Conservation (phyloP, 1,140 invertebrate genomes). For the Lordiphosa clarofinis region DNA sequence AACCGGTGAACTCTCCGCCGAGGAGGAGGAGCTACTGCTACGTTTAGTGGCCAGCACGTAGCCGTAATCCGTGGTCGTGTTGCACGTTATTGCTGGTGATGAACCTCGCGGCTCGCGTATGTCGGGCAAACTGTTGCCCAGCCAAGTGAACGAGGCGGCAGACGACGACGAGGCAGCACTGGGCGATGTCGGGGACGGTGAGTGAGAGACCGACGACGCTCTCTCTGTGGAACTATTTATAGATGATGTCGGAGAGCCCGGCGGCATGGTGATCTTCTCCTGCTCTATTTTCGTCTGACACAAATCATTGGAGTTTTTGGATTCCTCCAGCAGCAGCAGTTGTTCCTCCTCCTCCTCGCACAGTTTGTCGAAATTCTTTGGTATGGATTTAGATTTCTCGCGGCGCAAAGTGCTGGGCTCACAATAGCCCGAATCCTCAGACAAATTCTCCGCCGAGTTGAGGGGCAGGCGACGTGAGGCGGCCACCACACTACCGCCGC, state of each 20-base stretch:
- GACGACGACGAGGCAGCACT: constrained; percentile 67
- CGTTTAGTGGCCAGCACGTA: constrained; percentile 48
- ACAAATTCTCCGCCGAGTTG: constrained; percentile 86
- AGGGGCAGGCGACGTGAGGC: constrained; percentile 36
- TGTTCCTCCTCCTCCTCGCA: constrained; percentile 73
- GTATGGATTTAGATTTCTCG: constrained; percentile 79
- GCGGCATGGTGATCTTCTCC: constrained; percentile 12
- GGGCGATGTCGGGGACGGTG: constrained; percentile 37
- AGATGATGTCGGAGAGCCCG: constrained; percentile 47
- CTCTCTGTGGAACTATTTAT: constrained; percentile 61
- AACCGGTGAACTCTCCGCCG: constrained; percentile 7
- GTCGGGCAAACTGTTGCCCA: constrained; percentile 76
- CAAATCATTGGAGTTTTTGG: constrained; percentile 63
- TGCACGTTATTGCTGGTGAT: constrained; percentile 29
- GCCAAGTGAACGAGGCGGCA: constrained; percentile 79
- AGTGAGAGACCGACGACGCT: constrained; percentile 55
- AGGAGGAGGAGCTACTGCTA: constrained; percentile 18
- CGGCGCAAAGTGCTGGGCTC: constrained; percentile 81
- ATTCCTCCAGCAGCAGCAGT: constrained; percentile 31
- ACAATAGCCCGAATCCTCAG: constrained; percentile 88
- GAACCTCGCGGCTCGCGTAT: constrained; percentile 69
- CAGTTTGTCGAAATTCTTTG: constrained; percentile 79
- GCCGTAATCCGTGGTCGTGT: constrained; percentile 30
- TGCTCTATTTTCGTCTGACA: constrained; percentile 73
- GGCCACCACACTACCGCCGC: constrained; percentile 5